phyloP scores from a whole-genome alignment of 2,888 invertebrate genomes.

The Melanotus villosus region DNA sequence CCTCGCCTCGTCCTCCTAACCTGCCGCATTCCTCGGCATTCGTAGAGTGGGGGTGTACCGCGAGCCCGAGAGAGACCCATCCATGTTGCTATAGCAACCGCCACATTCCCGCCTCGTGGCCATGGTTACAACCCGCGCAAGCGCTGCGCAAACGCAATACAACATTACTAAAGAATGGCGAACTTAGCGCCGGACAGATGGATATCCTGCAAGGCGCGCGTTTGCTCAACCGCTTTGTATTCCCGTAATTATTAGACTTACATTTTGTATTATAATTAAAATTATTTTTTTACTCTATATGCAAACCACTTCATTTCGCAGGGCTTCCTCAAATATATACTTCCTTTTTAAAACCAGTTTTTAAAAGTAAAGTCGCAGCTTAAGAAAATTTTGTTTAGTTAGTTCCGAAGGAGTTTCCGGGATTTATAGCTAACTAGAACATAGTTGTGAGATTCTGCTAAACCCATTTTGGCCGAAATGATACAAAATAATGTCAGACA shows the following conservation, averaged over 20 bases:
- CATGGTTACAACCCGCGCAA: constrained; percentile 63
- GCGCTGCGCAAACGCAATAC: constrained; percentile 53
- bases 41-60: constrained; percentile 42
- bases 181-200: constrained; percentile 34
- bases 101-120: constrained; percentile 70
- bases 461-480: too few species aligned
- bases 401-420: too few species aligned
- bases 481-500: too few species aligned
- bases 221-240: constrained; percentile 5
- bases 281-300: neutral
- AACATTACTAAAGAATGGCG: constrained; percentile 43
- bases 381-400: too few species aligned
- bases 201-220: neutral
- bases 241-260: neutral
- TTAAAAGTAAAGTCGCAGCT: too few species aligned
- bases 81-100: constrained; percentile 67
- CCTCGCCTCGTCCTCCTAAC: constrained; percentile 49
- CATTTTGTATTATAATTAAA: neutral
- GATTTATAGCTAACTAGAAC: too few species aligned
- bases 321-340: too few species aligned
- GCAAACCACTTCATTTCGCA: too few species aligned
- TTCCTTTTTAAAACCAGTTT: too few species aligned
- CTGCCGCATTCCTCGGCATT: constrained; percentile 51
- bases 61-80: constrained; percentile 44
- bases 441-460: too few species aligned